Base-by-base conservation (phyloP, 2,888 invertebrate species). In the Harpagoxenus sublaevis region DNA sequence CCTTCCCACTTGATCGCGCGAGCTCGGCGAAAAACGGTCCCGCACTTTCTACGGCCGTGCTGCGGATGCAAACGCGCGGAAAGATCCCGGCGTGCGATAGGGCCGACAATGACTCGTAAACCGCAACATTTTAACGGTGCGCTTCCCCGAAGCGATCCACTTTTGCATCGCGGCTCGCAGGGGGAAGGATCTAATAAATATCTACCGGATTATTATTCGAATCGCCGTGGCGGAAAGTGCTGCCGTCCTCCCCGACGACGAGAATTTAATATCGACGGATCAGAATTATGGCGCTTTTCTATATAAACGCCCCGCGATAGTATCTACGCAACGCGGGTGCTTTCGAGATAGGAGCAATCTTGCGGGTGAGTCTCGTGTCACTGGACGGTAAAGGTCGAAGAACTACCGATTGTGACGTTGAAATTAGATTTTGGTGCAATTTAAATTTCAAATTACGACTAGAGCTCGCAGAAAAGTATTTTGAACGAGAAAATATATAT, bases 1-100 rank as follows among this genome's bases (percentile, higher is more conserved):
- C 62, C 48, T 53, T 65, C 63, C 62, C 48, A 15, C n/a, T 28
- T 39, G 12, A 77, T 77, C 75, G 55, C 63, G 75, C n/a, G 39
- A 45, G 42, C 23, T 6, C 78, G 65, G 88, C 77, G 89, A 85
- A 84, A 87, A 87, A 89, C 81, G 31, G 63, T 73, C 65, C 66
- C 15, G 83, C 87, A 73, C 89, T 89, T 87, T 89, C 89, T 85
- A 85, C 45, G 18, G 48, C 15, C 55, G 23, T 23, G 57, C 74
- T 23, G 57, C 74, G 70, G 57, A 65, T 57, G 68, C 70, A 70
- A 68, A 79, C 55, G 79, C 57, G 57, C 55, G 18, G 42, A 68
- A 42, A 68, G 79, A 79, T 79, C 42, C 28, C 18, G 35, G 35
- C 45, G 48, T 70, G 35, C 79, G 79, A 70, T 79, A 79, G 10